Percentiles rank a stretch among this genome's conserved stretches.
phyloP scores from a whole-genome alignment of 1,140 invertebrate genomes.

The Linepithema humile region DNA sequence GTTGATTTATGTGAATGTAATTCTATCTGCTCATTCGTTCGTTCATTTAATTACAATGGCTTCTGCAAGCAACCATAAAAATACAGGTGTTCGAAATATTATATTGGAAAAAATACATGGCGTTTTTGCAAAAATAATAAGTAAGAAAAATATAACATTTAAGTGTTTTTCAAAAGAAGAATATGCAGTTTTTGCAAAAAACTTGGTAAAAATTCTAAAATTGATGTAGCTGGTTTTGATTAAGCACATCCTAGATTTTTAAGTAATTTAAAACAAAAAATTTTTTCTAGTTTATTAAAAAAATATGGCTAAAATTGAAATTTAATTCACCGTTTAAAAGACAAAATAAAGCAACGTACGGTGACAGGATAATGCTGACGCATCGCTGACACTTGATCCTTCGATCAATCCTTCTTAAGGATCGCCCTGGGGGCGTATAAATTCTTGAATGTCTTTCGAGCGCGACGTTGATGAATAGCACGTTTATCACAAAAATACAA shows the following conservation, averaged over 20 bases:
- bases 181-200: background rate
- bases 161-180: background rate
- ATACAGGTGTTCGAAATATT: conserved; percentile 18
- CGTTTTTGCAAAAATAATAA: background rate
- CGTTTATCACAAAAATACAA: conserved; percentile 56
- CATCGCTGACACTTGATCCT: conserved; percentile 52
- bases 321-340: conserved; percentile 43
- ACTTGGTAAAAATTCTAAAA: background rate
- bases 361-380: conserved; percentile 45
- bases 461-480: conserved; percentile 49
- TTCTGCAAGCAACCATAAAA: conserved; percentile 22
- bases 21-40: background rate
- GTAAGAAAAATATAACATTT: background rate
- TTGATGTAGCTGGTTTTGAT: background rate
- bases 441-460: conserved; percentile 45
- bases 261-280: background rate
- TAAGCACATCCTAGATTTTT: background rate
- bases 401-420: conserved; percentile 57
- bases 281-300: no score
- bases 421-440: conserved; percentile 41
- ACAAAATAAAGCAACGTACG: conserved; percentile 40
- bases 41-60: conserved; percentile 18
- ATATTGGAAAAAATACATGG: background rate
- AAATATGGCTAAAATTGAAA: conserved; percentile 53
- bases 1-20: background rate